phyloP scores from a whole-genome alignment of 2,113 vertebrate species.

The Nibea coibor region DNA sequence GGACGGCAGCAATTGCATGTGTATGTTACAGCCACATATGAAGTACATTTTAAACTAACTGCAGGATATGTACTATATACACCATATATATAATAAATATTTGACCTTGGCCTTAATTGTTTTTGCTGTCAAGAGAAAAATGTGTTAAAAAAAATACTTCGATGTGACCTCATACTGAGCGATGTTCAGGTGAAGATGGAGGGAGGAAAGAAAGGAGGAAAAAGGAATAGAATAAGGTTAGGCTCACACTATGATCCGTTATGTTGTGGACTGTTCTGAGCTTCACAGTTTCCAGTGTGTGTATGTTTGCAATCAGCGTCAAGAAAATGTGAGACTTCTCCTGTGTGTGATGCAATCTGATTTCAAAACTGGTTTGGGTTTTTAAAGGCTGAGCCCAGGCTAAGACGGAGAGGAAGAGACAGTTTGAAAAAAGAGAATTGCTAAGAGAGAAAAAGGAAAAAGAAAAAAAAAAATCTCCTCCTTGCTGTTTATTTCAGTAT shows the following conservation, averaged over 20 bases:
- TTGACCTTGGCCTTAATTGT: not conserved
- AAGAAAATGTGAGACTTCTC: not conserved
- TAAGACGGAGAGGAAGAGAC: slow-evolving; percentile 23
- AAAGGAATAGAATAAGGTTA: not conserved
- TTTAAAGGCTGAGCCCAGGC: slow-evolving; percentile 15
- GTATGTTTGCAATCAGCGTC: not conserved
- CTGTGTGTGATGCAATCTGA: slow-evolving; percentile 37
- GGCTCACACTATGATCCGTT: not conserved
- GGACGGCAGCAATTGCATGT: not conserved
- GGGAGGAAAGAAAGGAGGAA: not conserved
- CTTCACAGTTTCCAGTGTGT: not conserved
- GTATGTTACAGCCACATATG: not conserved
- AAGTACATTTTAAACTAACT: not conserved
- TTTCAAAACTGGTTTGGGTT: slow-evolving; percentile 20
- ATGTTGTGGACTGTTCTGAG: not conserved
- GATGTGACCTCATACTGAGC: not conserved
- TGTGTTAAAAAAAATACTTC: not conserved
- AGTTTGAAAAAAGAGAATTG: slow-evolving; percentile 20
- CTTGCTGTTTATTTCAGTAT: slow-evolving; percentile 63
- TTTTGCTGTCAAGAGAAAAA: not conserved
- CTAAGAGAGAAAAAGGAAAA: slow-evolving; percentile 3
- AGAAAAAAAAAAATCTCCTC: slow-evolving; percentile 1
- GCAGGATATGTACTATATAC: not conserved
- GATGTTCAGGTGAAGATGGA: not conserved
- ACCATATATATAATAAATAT: not conserved